Percentiles rank a stretch among this genome's conserved stretches.
Evolutionary conservation across 2,113 vertebrate species (phyloP).

Genomic region (Formicarius rufipectus): DNA sequence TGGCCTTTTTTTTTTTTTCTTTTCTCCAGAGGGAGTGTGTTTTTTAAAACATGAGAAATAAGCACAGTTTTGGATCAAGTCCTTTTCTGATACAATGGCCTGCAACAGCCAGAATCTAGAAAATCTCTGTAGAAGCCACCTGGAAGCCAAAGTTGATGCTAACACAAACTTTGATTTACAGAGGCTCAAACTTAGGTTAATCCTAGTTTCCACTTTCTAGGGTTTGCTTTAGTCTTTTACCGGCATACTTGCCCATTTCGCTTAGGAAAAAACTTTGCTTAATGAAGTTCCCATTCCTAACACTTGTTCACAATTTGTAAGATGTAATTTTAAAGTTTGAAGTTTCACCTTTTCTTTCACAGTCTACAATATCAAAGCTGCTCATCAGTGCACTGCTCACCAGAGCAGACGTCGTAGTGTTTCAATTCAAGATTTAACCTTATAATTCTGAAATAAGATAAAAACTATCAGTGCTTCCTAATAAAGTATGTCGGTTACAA

Average conservation of each 20-base stretch:
- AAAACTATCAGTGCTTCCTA: neutral
- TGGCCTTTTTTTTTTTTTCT: neutral
- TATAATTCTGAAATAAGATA: neutral
- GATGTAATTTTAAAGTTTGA: neutral
- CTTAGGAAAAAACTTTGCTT: neutral
- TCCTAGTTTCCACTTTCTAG: neutral
- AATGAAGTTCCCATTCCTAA: neutral
- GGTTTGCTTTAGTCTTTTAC: neutral
- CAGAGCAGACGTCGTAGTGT: neutral
- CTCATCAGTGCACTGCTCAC: neutral
- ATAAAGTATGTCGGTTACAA: neutral
- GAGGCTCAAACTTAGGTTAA: neutral
- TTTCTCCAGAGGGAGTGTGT: too few relatives aligned
- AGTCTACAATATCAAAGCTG: neutral
- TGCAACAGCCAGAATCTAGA: conserved; percentile 6
- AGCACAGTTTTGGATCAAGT: neutral
- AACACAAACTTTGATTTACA: neutral
- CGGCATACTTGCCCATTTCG: neutral
- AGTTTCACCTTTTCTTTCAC: neutral
- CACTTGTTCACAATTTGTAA: neutral
- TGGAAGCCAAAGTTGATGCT: neutral
- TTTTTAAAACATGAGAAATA: neutral
- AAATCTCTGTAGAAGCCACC: neutral
- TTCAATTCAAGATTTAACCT: neutral
- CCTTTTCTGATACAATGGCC: conserved; percentile 40